Conservation (phyloP, 2,113 vertebrate genomes). For the Rhadina sibilatrix region DNA sequence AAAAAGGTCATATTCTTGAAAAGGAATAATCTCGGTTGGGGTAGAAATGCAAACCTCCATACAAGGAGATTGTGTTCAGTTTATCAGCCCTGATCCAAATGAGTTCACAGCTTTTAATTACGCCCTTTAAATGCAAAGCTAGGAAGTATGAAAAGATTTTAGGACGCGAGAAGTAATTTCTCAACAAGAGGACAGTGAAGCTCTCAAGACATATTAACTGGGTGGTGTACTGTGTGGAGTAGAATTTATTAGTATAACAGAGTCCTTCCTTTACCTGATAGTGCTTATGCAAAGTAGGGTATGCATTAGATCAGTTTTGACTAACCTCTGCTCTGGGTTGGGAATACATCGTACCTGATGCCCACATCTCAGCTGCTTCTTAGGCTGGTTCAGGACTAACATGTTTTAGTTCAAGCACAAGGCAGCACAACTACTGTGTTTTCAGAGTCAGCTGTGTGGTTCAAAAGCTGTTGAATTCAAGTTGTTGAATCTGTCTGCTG, state of each 20-base stretch:
- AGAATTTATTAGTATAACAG: neutral
- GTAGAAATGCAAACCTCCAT: neutral
- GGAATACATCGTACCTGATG: accelerated
- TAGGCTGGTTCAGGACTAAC: neutral
- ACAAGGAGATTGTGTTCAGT: constrained; percentile 12
- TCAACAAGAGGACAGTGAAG: neutral
- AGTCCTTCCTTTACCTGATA: neutral
- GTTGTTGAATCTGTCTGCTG: neutral
- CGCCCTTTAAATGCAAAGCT: neutral
- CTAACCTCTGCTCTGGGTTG: neutral
- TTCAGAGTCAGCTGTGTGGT: neutral
- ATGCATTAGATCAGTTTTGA: neutral
- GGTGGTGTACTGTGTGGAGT: neutral
- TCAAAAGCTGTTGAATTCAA: neutral
- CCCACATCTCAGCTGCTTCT: neutral
- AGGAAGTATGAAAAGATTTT: neutral
- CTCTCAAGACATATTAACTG: neutral
- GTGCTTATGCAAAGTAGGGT: neutral
- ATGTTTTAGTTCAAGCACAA: neutral
- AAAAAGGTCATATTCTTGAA: constrained; percentile 8
- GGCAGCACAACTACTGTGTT: neutral
- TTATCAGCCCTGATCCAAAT: neutral
- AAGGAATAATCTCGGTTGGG: neutral
- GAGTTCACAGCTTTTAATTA: neutral
- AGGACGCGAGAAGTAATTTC: neutral